Base-by-base conservation (phyloP, 1,140 invertebrate species). In the Ostrea denselamellosa region DNA sequence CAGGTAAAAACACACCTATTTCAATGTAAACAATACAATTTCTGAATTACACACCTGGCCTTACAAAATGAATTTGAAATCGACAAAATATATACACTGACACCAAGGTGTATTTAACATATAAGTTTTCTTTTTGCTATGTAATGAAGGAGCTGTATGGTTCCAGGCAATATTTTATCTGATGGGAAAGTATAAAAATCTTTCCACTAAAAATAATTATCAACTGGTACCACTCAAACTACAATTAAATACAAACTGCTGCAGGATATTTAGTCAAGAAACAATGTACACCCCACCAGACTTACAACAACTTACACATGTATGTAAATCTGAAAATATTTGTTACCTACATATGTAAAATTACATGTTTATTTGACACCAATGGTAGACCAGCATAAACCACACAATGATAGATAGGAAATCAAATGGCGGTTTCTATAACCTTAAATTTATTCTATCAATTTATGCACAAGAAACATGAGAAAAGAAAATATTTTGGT, bases 131-230 rank as follows among this genome's bases (percentile, higher is more conserved):
- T 34, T 34, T 77, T 14, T 25, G 5, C 25, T 14, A 4, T 44
- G 28, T 22, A 12, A 34, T 28, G 14, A 14, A 77, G 14, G 22
- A 22, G 12, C 9, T 34, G 7, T 25, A 34, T 77, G 68, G 68
- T 34, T 77, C 12, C 22, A 28, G 68, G 68, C 25, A 77, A 77
- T 10, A 25, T 34, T 77, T 77, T 77, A 77, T 77, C 68, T 77
- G 68, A 77, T 77, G 68, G 28, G 68, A 77, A 77, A 77, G 68
- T 77, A 34, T 28, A 25, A 77, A 12, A 28, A 77, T 77, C 28
- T 77, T 28, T 77, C 68, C 68, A 77, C 28, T 77, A 34, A 77
- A 77, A 77, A 77, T 14, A 77, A 77, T 77, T 77, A 77, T 77
- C 28, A 28, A 77, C 68, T 77, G 68, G 22, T 22, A 34, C 22